These are phyloP conservation scores for Salvelinus sp. DNA, from an alignment of 2,113 vertebrate genomes.

Conservation along the genomic window DNA sequence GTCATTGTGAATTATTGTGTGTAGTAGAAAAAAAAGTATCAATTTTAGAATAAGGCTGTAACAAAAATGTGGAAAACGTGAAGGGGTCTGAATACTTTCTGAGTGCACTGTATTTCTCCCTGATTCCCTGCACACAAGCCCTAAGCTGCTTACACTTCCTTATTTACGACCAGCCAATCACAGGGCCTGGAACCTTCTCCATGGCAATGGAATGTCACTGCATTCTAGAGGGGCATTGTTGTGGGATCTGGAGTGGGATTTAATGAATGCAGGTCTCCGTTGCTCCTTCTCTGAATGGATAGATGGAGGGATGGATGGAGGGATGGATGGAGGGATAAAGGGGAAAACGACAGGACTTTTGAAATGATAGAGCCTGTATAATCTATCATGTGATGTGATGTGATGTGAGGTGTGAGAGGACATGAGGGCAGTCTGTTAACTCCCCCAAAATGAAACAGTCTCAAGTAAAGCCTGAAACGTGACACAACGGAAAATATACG, in stretches of 20 bases:
- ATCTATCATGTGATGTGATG: conserved; percentile 25
- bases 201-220: conserved; percentile 73
- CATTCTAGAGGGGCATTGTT: conserved; percentile 59
- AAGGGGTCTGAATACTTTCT: too few relatives aligned
- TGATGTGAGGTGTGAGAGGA: conserved; percentile 18
- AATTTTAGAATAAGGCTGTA: too few relatives aligned
- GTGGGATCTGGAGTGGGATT: conserved; percentile 46
- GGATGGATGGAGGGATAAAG: conserved; percentile 24
- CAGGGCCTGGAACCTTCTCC: conserved; percentile 56
- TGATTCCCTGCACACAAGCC: conserved; percentile 44
- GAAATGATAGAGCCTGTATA: conserved; percentile 37
- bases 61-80: too few relatives aligned
- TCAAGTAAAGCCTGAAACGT: conserved; percentile 21
- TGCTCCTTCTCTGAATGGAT: conserved; percentile 43
- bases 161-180: conserved; percentile 60
- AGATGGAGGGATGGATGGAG: conserved; percentile 11
- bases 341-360: conserved; percentile 19
- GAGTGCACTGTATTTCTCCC: conserved; percentile 25
- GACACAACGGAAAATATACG: conserved; percentile 57
- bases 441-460: conserved; percentile 17
- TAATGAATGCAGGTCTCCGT: conserved; percentile 58
- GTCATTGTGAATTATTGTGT: too few relatives aligned
- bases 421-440: conserved; percentile 44
- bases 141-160: conserved; percentile 58
- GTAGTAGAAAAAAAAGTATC: too few relatives aligned